Evolutionary conservation across 2,888 invertebrate genomes (phyloP), one percentile per base, ranked within the genome.

Genomic region (Hemaris fuciformis): DNA sequence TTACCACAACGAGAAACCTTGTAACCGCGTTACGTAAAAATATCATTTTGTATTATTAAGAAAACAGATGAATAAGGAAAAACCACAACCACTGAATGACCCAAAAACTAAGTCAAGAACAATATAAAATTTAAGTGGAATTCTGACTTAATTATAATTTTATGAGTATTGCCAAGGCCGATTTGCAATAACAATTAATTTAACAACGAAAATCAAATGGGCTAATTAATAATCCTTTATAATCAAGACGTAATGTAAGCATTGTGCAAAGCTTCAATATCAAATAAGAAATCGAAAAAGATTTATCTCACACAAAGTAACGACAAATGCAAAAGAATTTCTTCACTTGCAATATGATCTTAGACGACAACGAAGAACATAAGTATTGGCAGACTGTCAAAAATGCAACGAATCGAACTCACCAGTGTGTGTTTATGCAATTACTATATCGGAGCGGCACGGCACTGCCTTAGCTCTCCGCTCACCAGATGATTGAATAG

Each of bases 331-430:
- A 53, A 5, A 31, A 18, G 27, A 48, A 25, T 53, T 10, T 31
- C 27, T 27, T 62, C 45, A 42, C 56, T 61, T 62, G 58, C 62
- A 62, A 61, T 60, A 66, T 60, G 62, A 31, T 53, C 53, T 31
- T 18, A 53, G 27, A 53, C 31, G 53, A 31, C 53, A 53, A 31
- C 18, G 15, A 48, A n/a, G 15, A 7, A 48, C 48, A 48, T 53
- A 53, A 72, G 75, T 79, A 83, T 88, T 91, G 90, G 89, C 89
- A 88, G 75, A 78, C 76, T 88, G 87, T 80, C 90, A 90, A 89
- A 89, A 87, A 88, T 85, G 83, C 84, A 83, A 71, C 74, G 73
- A 73, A 73, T 75, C 77, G 72, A 76, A 66, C 75, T 77, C 77
- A 75, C 27, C 27, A 15, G 13, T 53, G 53, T 31, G 18, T 53